Evolutionary conservation across 2,797 vertebrate species (phyloP).

Genomic region (Perodicticus potto): DNA sequence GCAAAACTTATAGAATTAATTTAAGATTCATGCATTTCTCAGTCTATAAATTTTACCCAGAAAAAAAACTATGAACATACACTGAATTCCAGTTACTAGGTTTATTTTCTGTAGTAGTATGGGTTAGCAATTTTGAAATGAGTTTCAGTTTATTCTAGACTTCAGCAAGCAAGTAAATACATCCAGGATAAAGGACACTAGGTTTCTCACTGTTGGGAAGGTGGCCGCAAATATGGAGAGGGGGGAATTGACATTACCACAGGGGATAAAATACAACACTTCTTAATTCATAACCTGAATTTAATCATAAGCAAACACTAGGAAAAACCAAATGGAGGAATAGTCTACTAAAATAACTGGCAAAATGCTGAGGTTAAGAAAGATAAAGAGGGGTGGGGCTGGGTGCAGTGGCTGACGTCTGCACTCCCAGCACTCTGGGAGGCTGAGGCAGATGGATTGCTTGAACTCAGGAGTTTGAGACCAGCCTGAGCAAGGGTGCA

Average conservation of each 20-base stretch:
- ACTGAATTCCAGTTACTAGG: neutral
- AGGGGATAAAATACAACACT: neutral
- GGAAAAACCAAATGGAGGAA: constrained; percentile 9
- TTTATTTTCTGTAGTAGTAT: neutral
- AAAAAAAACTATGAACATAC: neutral
- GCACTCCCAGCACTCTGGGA: too few species aligned
- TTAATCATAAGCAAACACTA: constrained; percentile 51
- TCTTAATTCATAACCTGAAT: constrained; percentile 54
- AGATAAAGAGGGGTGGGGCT: neutral
- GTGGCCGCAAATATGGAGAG: neutral
- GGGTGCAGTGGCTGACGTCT: too few species aligned
- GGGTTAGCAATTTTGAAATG: neutral
- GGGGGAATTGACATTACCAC: neutral
- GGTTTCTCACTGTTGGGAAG: neutral
- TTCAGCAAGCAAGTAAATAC: neutral
- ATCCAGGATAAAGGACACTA: neutral
- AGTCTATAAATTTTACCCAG: neutral
- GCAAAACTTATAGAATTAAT: neutral
- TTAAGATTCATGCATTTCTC: neutral
- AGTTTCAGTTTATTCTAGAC: constrained; percentile 31
- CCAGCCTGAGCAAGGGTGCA: too few species aligned
- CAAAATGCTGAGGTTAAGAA: neutral
- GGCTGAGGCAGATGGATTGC: too few species aligned
- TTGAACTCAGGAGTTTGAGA: too few species aligned
- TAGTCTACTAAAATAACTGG: constrained; percentile 34